Evolutionary conservation across 1,140 invertebrate genomes (phyloP).

Genomic region (Pygmarrhopalites habei): DNA sequence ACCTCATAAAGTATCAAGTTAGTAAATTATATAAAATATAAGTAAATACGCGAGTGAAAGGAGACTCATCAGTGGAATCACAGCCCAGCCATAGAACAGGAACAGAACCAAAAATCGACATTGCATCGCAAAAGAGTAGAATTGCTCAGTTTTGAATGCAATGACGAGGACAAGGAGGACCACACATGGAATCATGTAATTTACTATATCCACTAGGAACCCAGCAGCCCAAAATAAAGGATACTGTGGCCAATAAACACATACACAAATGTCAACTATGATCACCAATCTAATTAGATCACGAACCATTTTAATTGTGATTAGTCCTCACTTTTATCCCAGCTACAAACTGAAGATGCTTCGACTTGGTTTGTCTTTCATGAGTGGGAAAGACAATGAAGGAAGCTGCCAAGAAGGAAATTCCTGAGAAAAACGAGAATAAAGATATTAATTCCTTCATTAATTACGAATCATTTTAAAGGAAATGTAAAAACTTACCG

Average conservation of each 20-base stretch:
- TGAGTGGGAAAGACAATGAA: constrained; percentile 54
- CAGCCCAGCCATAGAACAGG: constrained; percentile 43
- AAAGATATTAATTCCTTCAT: constrained; percentile 37
- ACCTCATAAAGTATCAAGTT: too few species aligned
- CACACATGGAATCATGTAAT: constrained; percentile 47
- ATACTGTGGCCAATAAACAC: too few species aligned
- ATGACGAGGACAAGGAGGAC: constrained; percentile 47
- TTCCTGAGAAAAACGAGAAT: constrained; percentile 44
- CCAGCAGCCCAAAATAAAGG: constrained; percentile 43
- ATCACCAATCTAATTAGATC: too few species aligned
- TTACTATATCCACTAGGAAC: constrained; percentile 39
- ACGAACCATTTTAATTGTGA: too few species aligned
- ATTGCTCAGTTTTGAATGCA: constrained; percentile 45
- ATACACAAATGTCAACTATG: too few species aligned
- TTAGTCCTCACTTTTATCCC: constrained; percentile 37
- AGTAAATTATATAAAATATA: too few species aligned
- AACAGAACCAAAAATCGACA: constrained; percentile 44
- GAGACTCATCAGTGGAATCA: constrained; percentile 54
- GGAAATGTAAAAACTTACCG: constrained; percentile 21
- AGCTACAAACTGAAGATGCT: constrained; percentile 55
- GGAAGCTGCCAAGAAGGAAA: constrained; percentile 54
- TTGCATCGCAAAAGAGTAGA: constrained; percentile 19
- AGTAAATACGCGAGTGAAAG: constrained; percentile 53
- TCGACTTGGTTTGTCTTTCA: constrained; percentile 49
- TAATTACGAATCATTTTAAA: too few species aligned